Percentiles rank a stretch among this genome's conserved stretches.
Evolutionary conservation across 1,140 invertebrate genomes (phyloP).

Genomic region (Nylanderia fulva): DNA sequence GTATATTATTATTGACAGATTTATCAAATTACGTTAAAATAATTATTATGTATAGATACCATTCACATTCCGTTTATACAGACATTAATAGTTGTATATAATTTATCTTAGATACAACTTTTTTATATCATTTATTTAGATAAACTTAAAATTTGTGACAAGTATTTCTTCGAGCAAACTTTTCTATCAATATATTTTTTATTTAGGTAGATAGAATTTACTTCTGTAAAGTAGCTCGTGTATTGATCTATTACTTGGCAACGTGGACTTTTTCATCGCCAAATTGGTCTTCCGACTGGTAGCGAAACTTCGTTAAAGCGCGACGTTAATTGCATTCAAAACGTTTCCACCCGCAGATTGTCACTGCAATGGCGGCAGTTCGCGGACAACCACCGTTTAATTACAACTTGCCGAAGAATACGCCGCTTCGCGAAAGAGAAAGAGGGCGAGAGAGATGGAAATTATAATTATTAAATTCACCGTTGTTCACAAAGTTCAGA

Average conservation of each 20-base stretch:
- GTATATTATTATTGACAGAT: neutral
- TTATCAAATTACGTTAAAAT: neutral
- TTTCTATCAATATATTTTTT: neutral
- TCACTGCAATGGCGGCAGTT: constrained; percentile 65
- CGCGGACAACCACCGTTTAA: constrained; percentile 75
- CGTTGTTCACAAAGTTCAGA: constrained; percentile 21
- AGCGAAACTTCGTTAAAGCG: constrained; percentile 70
- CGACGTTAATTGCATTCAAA: constrained; percentile 73
- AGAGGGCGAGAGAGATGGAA: constrained; percentile 48
- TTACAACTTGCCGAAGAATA: constrained; percentile 81
- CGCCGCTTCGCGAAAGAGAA: constrained; percentile 23
- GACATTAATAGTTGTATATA: neutral
- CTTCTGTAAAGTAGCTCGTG: constrained; percentile 4
- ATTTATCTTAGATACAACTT: neutral
- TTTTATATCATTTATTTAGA: neutral
- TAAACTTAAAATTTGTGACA: neutral
- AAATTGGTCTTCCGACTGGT: constrained; percentile 52
- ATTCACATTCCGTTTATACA: neutral
- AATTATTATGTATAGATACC: neutral
- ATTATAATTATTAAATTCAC: constrained; percentile 77
- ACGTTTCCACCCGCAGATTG: constrained; percentile 72
- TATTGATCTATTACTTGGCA: constrained; percentile 56
- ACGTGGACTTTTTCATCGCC: constrained; percentile 43
- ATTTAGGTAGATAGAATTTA: constrained; percentile 32
- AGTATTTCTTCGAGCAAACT: neutral